phyloP scores from a whole-genome alignment of 2,113 vertebrate genomes.

The Corydoras maculifer region DNA sequence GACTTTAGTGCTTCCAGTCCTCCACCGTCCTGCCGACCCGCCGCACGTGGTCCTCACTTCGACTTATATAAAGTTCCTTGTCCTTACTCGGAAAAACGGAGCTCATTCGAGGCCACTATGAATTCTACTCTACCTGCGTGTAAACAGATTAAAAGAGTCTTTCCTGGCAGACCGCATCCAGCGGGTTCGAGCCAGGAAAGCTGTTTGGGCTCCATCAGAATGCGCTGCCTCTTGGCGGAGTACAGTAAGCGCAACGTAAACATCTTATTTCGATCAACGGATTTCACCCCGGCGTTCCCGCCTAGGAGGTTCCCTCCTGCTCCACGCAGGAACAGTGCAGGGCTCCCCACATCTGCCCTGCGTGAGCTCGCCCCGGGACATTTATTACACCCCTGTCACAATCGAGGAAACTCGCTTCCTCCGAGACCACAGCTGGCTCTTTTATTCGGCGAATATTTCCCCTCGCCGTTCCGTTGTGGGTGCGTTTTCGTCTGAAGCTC shows the following conservation, averaged over 20 bases:
- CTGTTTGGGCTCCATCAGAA: constrained; percentile 64
- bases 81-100: constrained; percentile 43
- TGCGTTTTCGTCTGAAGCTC: constrained; percentile 7
- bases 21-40: constrained; percentile 36
- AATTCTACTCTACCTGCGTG: constrained; percentile 56
- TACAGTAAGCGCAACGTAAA: constrained; percentile 45
- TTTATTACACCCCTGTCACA: constrained; percentile 18
- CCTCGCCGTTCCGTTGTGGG: neutral
- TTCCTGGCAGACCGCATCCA: constrained; percentile 54
- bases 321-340: neutral
- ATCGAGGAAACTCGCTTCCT: constrained; percentile 7
- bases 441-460: neutral
- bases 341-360: constrained; percentile 2
- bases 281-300: neutral
- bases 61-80: constrained; percentile 37
- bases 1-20: neutral
- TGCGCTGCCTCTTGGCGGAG: constrained; percentile 57
- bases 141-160: constrained; percentile 59
- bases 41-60: constrained; percentile 17
- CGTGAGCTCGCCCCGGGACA: neutral
- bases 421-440: neutral
- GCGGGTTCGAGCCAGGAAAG: constrained; percentile 56
- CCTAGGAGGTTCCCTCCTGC: neutral
- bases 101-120: constrained; percentile 45
- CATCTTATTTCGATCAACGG: neutral